Evolutionary conservation across 2,888 invertebrate species (phyloP).

Genomic region (Torymus auratus): DNA sequence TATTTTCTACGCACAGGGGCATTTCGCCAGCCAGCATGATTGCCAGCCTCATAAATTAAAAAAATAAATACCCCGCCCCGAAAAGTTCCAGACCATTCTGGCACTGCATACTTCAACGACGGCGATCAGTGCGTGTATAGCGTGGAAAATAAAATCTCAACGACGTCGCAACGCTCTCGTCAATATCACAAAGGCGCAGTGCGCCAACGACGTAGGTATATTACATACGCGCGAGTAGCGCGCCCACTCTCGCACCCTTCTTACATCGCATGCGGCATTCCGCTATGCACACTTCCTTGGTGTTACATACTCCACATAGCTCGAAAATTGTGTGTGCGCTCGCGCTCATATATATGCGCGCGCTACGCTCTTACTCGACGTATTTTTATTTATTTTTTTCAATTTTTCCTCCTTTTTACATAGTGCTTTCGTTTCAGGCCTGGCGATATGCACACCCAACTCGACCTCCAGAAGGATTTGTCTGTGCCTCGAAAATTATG

Average conservation of each 20-base stretch:
- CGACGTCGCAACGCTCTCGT: conserved; percentile 27
- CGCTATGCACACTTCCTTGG: conserved; percentile 50
- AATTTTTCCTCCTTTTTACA: conserved; percentile 2
- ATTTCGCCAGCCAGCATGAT: conserved; percentile 8
- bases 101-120: conserved; percentile 15
- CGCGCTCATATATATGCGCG: neutral
- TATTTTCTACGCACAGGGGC: neutral
- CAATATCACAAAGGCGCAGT: conserved; percentile 40
- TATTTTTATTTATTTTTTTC: conserved; percentile 44
- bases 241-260: conserved; percentile 54
- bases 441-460: too few species aligned
- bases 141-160: conserved; percentile 30
- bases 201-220: neutral
- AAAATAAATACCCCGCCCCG: conserved; percentile 4
- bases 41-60: conserved; percentile 35
- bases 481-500: too few species aligned
- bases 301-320: conserved; percentile 56
- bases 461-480: too few species aligned
- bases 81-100: neutral
- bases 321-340: conserved; percentile 46
- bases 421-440: neutral
- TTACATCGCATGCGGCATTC: conserved; percentile 55
- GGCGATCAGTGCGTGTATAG: conserved; percentile 12
- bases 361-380: conserved; percentile 5
- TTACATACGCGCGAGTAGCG: conserved; percentile 4